These are phyloP conservation scores for Drosophila sechellia DNA, from an alignment of 1,140 invertebrate genomes.

Conservation along the genomic window DNA sequence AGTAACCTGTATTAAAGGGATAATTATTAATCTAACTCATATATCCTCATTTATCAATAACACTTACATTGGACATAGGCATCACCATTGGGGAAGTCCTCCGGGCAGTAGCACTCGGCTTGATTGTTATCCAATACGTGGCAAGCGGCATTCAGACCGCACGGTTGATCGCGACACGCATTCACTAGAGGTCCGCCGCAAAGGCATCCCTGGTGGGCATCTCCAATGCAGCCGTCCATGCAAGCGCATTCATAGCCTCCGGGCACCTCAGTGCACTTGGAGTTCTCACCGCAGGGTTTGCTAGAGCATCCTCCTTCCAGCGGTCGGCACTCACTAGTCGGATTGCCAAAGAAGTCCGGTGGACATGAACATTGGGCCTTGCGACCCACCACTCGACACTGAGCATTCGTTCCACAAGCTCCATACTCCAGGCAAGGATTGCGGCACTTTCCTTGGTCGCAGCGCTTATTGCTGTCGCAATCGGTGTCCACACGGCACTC, in stretches of 20 bases:
- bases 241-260: constrained; percentile 92
- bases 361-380: constrained; percentile 93
- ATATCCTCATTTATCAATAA: too few species aligned
- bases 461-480: constrained; percentile 91
- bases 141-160: constrained; percentile 93
- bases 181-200: constrained; percentile 88
- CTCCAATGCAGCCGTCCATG: constrained; percentile 91
- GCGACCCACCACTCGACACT: constrained; percentile 92
- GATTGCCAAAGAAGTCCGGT: constrained; percentile 93
- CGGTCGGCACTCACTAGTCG: constrained; percentile 89
- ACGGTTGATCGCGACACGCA: constrained; percentile 89
- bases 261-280: constrained; percentile 91
- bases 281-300: constrained; percentile 94
- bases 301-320: constrained; percentile 89
- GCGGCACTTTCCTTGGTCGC: constrained; percentile 90
- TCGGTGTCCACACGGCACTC: constrained; percentile 92
- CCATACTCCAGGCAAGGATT: constrained; percentile 92
- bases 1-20: constrained; percentile 46
- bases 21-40: background rate
- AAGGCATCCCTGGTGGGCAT: constrained; percentile 91
- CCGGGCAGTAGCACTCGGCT: constrained; percentile 93
- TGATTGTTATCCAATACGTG: constrained; percentile 87
- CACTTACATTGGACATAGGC: constrained; percentile 92
- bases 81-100: constrained; percentile 92
- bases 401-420: constrained; percentile 93